Conservation (phyloP, 1,140 invertebrate genomes). For the Aphis craccivora region DNA sequence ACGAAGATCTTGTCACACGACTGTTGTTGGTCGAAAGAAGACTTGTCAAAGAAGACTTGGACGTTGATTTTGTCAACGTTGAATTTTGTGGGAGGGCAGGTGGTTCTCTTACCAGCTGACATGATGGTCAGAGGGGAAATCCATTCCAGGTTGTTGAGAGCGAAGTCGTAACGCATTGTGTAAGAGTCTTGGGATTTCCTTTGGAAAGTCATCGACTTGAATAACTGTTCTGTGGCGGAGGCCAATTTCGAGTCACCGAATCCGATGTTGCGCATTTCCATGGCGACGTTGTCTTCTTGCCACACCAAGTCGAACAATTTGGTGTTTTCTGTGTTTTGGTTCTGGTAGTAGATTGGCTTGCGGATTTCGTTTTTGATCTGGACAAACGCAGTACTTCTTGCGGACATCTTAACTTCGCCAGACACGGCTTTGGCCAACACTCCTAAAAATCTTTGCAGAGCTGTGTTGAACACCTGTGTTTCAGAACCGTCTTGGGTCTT, state of each 20-base stretch:
- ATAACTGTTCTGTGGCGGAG: background rate
- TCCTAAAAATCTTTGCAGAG: background rate
- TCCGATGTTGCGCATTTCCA: background rate
- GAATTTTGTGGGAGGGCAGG: background rate
- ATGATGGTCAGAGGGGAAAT: background rate
- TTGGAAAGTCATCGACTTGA: background rate
- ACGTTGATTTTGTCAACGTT: background rate
- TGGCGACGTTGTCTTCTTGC: background rate
- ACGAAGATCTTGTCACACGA: background rate
- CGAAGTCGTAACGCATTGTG: background rate
- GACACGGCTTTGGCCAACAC: background rate
- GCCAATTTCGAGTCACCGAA: background rate
- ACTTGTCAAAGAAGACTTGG: background rate
- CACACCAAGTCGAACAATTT: conserved; percentile 25
- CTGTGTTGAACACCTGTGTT: background rate
- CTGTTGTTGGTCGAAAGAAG: background rate
- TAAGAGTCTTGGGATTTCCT: background rate
- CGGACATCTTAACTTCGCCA: background rate
- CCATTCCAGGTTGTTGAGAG: background rate
- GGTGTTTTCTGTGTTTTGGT: background rate
- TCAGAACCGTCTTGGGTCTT: background rate
- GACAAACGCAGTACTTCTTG: background rate
- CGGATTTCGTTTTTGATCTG: conserved; percentile 8
- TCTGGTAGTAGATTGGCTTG: background rate
- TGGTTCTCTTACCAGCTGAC: background rate